Evolutionary conservation across 2,113 vertebrate species (phyloP).

Genomic region (Amphiprion ocellaris): DNA sequence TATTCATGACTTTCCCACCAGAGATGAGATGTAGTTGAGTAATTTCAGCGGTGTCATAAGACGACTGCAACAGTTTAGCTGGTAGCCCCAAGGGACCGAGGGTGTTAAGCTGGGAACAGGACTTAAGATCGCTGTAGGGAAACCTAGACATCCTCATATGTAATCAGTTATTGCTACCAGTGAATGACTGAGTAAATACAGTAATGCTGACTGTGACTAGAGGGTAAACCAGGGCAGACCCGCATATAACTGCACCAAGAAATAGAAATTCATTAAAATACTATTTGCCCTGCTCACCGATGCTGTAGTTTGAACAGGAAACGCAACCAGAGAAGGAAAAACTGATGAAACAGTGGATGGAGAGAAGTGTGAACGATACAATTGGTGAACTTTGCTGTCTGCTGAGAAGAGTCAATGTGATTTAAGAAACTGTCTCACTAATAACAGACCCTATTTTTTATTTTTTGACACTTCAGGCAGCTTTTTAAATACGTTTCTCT

Average conservation of each 20-base stretch:
- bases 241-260: neutral
- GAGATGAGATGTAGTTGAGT: constrained; percentile 28
- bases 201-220: neutral
- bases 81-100: neutral
- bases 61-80: constrained; percentile 14
- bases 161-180: neutral
- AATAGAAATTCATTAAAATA: constrained; percentile 15
- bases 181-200: neutral
- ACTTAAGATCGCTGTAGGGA: neutral
- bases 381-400: constrained; percentile 8
- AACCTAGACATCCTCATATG: constrained; percentile 2
- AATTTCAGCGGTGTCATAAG: constrained; percentile 20
- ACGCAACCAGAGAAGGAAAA: constrained; percentile 7
- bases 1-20: constrained; percentile 6
- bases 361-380: neutral
- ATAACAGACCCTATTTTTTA: too few relatives aligned
- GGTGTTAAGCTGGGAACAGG: constrained; percentile 12
- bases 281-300: neutral
- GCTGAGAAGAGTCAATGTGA: neutral
- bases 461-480: too few relatives aligned
- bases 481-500: neutral
- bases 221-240: neutral
- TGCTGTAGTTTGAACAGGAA: neutral
- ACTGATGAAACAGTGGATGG: constrained; percentile 24
- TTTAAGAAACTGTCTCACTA: neutral